These are phyloP conservation scores for Amiota mariae DNA, from an alignment of 2,888 invertebrate genomes.

Conservation along the genomic window DNA sequence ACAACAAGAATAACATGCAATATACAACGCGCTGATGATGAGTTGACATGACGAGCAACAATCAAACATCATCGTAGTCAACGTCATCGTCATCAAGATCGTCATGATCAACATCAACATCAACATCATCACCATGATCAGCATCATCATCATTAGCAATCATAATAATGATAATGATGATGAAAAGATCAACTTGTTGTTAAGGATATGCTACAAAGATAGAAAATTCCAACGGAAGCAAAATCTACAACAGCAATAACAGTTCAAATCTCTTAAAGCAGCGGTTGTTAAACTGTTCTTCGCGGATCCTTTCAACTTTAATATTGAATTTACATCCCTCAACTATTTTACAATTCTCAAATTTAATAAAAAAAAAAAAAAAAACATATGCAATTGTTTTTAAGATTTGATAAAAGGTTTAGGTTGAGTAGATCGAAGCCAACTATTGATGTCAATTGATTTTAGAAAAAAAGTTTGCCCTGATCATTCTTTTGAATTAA, in stretches of 20 bases:
- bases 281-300: no score
- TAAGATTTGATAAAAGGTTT: no score
- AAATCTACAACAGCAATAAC: conserved; percentile 16
- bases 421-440: no score
- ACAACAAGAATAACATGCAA: not conserved
- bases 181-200: conserved; percentile 32
- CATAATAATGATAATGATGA: conserved; percentile 19
- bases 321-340: no score
- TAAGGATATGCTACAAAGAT: conserved; percentile 29
- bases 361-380: no score
- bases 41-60: conserved; percentile 67
- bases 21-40: conserved; percentile 57
- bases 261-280: no score
- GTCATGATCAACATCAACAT: conserved; percentile 45
- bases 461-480: no score
- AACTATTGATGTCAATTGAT: no score
- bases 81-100: conserved; percentile 56
- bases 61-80: conserved; percentile 61
- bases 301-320: no score
- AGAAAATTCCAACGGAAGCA: conserved; percentile 24
- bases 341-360: no score
- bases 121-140: conserved; percentile 44
- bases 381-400: no score
- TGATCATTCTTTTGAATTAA: no score
- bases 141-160: not conserved